Conservation (phyloP, 2,888 invertebrate species). For the Synanthedon tipuliformis region DNA sequence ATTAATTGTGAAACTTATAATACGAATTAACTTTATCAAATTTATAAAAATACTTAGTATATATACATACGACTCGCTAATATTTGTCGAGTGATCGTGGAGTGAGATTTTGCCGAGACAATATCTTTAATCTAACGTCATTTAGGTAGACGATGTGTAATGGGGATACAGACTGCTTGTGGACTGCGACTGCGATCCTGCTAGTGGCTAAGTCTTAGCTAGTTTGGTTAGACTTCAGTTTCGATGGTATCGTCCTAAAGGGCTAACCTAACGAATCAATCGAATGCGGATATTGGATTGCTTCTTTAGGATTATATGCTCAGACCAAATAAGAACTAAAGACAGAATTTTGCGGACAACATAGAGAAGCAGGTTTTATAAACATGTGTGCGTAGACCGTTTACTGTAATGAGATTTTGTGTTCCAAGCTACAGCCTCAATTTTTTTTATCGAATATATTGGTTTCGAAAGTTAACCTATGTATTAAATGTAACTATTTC, state of each 20-base stretch:
- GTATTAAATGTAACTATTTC: no score
- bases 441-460: no score
- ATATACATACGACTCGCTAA: constrained; percentile 52
- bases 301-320: no score
- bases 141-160: constrained; percentile 39
- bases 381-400: no score
- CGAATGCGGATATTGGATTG: constrained; percentile 1
- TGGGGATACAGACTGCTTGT: constrained; percentile 21
- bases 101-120: constrained; percentile 69
- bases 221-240: constrained; percentile 9
- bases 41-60: constrained; percentile 63
- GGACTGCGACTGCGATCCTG: constrained; percentile 18
- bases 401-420: no score
- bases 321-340: no score
- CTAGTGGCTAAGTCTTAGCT: constrained; percentile 6
- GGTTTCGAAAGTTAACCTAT: no score
- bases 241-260: constrained; percentile 12
- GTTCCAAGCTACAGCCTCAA: no score
- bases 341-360: no score
- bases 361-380: no score
- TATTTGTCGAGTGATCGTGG: constrained; percentile 62
- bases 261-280: constrained; percentile 16
- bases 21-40: constrained; percentile 69
- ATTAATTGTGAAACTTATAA: constrained; percentile 48
- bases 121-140: constrained; percentile 56